Evolutionary conservation across 2,888 invertebrate species (phyloP), one percentile per base, ranked within the genome.

Genomic region (Chelonus formosanus): DNA sequence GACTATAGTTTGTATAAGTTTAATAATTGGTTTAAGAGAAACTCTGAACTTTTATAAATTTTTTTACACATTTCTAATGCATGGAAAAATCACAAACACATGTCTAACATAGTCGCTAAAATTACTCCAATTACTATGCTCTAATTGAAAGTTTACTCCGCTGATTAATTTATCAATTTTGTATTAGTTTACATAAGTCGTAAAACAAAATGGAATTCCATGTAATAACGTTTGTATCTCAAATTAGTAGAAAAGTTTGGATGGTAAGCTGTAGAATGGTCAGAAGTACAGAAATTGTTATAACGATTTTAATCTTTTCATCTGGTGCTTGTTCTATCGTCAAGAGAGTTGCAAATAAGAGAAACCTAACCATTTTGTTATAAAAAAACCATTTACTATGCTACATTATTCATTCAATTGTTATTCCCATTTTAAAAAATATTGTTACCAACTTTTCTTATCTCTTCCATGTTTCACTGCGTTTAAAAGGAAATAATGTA

Each of bases 1-100:
- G 66, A 69, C 70, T 67, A 47, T 63, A 70, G 67, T 69, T 69
- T 71, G 64, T 62, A 57, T 47, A 43, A 58, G 36, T 53, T 68
- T 71, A 56, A 56, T 66, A 52, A 68, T 58, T 55, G 20, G 48
- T 62, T 58, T 40, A 10, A 43, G 44, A 44, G 40, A 31, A 61
- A 53, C 56, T 44, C 43, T 34, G 32, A 7, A 34, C 6, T 48
- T 50, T 60, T 45, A 48, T 59, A 36, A 40, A 40, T 20, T 20
- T 20, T 20, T 20, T 20, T 20, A 20, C 20, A 20, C 20, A 20
- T 20, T 20, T 20, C 20, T 20, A 20, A 20, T 20, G 20, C 20
- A 20, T 20, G 20, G 20, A 20, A 20, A 20, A 20, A 20, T 20
- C 20, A 20, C 20, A 20, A 20, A 20, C 20, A 20, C 20, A 20